Base-by-base conservation (phyloP, 2,113 vertebrate genomes). In the Oryzias melastigma region DNA sequence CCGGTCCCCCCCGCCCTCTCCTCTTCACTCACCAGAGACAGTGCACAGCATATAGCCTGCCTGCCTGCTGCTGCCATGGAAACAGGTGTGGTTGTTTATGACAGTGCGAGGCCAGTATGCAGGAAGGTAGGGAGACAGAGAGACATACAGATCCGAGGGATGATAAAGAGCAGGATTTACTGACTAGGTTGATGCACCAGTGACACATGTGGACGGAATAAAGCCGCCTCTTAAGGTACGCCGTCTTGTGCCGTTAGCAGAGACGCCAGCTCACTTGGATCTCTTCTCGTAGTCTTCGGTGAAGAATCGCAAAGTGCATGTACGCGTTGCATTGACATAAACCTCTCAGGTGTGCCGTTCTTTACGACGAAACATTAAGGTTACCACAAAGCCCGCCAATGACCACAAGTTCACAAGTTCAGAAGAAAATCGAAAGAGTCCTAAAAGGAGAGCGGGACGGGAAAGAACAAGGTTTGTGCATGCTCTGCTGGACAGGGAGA, bases 61-160 rank as follows among this genome's bases (percentile, higher is more conserved):
- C 87, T 80, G 77, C 84, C 85, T 85, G 82, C 88, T 83, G 89
- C 85, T 92, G 70, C 90, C 88, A 90, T 91, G 90, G 90, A 90
- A 92, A 92, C 90, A 91, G 88, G 90, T 88, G 90, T 90, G 86
- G 87, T 89, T 92, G 91, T 92, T 92, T 91, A 91, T 89, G 88
- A 86, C 87, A 84, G 85, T 22, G 73, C 82, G 78, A 83, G 80
- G 77, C 78, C 74, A 88, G 79, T 84, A 61, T 86, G 79, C 85
- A 81, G 78, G 71, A 53, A 85, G 67, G 78, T 60, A 69, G 76
- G 79, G 52, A 58, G 71, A 71, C 64, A 74, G 61, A 77, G 67
- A 80, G 73, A 62, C 66, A 81, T 65, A 78, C 65, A 75, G 49
- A 73, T 62, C 45, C 63, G 80, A 71, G 71, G 52, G 62, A 58